A percentile compares a stretch with the other conserved stretches of the same genome.
Evolutionary conservation across 2,797 vertebrate species (phyloP).

Genomic region (Lophius americanus): DNA sequence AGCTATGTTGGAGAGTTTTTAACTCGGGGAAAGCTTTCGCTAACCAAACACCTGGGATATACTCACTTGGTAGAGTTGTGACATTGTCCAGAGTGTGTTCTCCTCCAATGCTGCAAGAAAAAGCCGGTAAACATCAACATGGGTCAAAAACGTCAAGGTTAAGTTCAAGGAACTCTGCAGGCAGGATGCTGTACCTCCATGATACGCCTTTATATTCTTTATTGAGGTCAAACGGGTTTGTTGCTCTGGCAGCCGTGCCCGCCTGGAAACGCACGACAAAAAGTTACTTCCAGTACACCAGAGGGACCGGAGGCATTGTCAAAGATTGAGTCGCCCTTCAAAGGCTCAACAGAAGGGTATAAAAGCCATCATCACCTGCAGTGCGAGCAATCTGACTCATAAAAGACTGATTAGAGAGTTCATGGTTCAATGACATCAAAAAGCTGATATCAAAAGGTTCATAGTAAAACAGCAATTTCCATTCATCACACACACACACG

Average conservation of each 20-base stretch:
- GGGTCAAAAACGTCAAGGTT: background rate
- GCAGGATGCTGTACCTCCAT: slow-evolving; percentile 84
- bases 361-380: slow-evolving; percentile 17
- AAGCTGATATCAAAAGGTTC: slow-evolving; percentile 20
- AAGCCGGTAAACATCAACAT: slow-evolving; percentile 6
- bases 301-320: background rate
- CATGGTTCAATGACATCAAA: slow-evolving; percentile 37
- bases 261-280: slow-evolving; percentile 69
- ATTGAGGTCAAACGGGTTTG: slow-evolving; percentile 49
- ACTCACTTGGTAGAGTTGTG: slow-evolving; percentile 91
- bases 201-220: slow-evolving; percentile 85
- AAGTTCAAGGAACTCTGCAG: background rate
- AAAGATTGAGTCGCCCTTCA: slow-evolving; percentile 12
- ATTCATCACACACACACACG: background rate
- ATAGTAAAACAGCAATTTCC: background rate
- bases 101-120: slow-evolving; percentile 85
- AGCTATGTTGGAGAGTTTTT: no score
- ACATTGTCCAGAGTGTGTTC: slow-evolving; percentile 81
- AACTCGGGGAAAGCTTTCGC: no score
- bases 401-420: slow-evolving; percentile 42
- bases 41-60: background rate
- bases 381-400: slow-evolving; percentile 28
- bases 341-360: slow-evolving; percentile 13
- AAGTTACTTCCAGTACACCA: slow-evolving; percentile 1
- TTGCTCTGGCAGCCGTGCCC: slow-evolving; percentile 80